Evolutionary conservation across 2,113 vertebrate genomes (phyloP), one percentile per base, ranked within the genome.

Genomic region (Isichthys henryi): DNA sequence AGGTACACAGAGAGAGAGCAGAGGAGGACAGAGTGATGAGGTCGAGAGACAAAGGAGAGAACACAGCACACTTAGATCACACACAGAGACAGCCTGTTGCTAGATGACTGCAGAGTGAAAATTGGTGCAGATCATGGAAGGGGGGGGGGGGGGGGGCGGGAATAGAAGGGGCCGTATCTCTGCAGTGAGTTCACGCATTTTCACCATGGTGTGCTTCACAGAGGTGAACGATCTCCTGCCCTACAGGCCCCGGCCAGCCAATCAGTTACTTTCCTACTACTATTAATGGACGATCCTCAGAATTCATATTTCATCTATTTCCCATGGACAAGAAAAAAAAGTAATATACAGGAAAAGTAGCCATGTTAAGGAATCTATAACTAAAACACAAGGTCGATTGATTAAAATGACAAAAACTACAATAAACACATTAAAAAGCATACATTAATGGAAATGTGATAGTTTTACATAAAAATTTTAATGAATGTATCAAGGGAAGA

Each of bases 31-130:
- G n/a, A 89, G 88, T 94, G 89, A 89, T 89, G 89, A 35, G 17
- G 1, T 90, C 94, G 70, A 91, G 90, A 90, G 70, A 90, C 87
- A 90, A 83, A 90, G 93, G 50, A 91, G 92, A 96, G 92, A 95
- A 94, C 93, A 95, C 45, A 95, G 94, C 93, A 95, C 94, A 92
- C 95, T 96, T 95, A 96, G 89, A 88, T 89, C 35, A 88, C 88
- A 88, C 45, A 89, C 66, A 86, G 89, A 83, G 85, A 88, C 70
- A 89, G 56, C n/a, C 86, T 80, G 35, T 19, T 66, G 88, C 39
- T 31, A 48, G 39, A 82, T 74, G 31, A 56, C 66, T 66, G 13
- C 17, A 27, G 89, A 84, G 88, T 7, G 19, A 48, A n/a, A 21
- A 8, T 11, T 84, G 80, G 45, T 45, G 80, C 31, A 80, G 17